Evolutionary conservation across 2,888 invertebrate genomes (phyloP).

Genomic region (Brenthis hecate): DNA sequence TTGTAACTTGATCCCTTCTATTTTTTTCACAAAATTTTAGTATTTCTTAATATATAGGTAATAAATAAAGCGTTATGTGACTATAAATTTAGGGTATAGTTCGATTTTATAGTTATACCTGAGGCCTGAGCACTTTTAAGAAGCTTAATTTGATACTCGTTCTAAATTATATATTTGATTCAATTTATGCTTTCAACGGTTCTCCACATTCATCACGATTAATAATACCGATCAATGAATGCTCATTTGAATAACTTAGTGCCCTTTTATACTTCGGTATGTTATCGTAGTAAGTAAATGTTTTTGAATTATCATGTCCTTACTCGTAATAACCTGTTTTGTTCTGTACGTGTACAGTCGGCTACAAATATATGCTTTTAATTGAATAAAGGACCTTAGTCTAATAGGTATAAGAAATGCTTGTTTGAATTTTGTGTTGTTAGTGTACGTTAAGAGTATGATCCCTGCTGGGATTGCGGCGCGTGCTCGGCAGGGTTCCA

Average conservation of each 20-base stretch:
- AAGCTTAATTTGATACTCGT: neutral
- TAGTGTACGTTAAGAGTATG: constrained; percentile 32
- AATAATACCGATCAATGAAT: constrained; percentile 21
- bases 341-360: constrained; percentile 27
- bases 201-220: neutral
- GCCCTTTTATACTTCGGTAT: constrained; percentile 43
- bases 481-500: constrained; percentile 58
- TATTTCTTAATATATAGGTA: too few relatives aligned
- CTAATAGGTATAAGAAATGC: constrained; percentile 3
- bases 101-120: too few relatives aligned
- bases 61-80: too few relatives aligned
- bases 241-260: constrained; percentile 32
- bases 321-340: constrained; percentile 55
- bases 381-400: constrained; percentile 17
- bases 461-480: constrained; percentile 63
- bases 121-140: too few relatives aligned
- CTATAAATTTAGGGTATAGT: too few relatives aligned
- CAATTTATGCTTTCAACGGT: neutral
- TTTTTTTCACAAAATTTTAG: too few relatives aligned
- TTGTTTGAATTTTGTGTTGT: constrained; percentile 10
- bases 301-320: constrained; percentile 57
- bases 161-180: neutral
- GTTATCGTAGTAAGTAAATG: constrained; percentile 51
- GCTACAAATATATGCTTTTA: constrained; percentile 1
- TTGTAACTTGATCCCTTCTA: too few relatives aligned